Base-by-base conservation (phyloP, 1,140 invertebrate species). In the Dendroctonus ponderosae region DNA sequence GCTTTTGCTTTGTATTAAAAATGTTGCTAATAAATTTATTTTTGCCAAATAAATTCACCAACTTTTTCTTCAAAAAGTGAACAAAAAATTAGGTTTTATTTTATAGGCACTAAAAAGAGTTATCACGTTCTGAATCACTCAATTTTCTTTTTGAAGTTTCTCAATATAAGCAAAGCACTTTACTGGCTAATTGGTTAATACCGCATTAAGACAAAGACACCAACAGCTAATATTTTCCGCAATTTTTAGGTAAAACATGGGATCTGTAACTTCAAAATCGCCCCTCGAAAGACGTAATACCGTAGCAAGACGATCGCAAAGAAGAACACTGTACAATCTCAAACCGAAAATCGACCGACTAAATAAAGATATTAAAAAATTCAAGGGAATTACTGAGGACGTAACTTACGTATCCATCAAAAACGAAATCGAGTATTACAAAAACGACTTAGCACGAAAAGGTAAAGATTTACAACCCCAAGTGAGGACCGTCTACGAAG, bases 221-320 rank as follows among this genome's bases (percentile, higher is more conserved):
- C 26, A 26, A 26, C 3, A 2, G 3, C 26, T 26, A 26, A 26
- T 46, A n/a, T 51, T n/a, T 59, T 46, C 2, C 12, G 11, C 11
- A 8, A 49, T 44, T 44, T 56, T 64, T 48, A 64, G 52, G 37
- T 8, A 40, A 62, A 52, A 58, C 6, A 75, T 75, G 74, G 74
- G 74, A 50, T 6, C 48, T 15, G 44, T 49, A 6, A 48, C 39
- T 4, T 70, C 72, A 50, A 73, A 73, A 68, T 70, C 70, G 5
- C 65, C 66, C 7, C 42, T 71, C 37, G 74, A 75, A 56, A 54
- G 74, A 58, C 62, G 72, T 15, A 72, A 70, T 12, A 72, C 72
- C 5, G 67, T 70, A 0, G 54, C 69, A 0, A 62, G 71, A 40
- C 44, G 74, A 38, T 67, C 66, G 8, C 74, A 75, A 59, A 56